Conservation (phyloP, 2,113 vertebrate genomes). For the Vulpes lagopus region DNA sequence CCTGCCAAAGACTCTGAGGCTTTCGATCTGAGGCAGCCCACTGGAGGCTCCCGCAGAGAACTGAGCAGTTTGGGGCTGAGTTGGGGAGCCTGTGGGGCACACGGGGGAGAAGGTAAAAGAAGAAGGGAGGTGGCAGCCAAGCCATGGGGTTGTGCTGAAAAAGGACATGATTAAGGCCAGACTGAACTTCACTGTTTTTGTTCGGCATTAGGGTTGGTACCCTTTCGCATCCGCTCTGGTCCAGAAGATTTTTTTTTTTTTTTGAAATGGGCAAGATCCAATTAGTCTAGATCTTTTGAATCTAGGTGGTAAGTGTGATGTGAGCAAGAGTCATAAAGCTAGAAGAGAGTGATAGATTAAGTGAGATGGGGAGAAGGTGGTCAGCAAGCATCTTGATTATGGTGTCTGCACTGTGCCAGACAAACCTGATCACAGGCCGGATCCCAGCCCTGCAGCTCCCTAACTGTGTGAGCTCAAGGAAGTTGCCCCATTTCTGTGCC, state of each 20-base stretch:
- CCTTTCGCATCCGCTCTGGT: background rate
- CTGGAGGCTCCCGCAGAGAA: background rate
- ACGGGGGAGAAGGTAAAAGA: background rate
- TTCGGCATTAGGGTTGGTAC: background rate
- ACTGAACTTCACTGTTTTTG: background rate
- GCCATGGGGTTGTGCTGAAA: background rate
- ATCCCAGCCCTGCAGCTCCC: background rate
- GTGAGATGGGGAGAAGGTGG: background rate
- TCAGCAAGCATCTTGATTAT: background rate
- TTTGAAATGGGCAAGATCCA: background rate
- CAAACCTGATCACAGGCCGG: background rate
- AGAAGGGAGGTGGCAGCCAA: background rate
- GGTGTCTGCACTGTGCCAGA: background rate
- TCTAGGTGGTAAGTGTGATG: background rate
- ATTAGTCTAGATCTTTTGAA: background rate
- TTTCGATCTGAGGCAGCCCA: background rate
- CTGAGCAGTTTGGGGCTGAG: background rate
- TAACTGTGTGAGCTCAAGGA: background rate
- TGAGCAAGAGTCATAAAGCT: background rate
- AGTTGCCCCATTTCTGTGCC: background rate
- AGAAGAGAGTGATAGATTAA: background rate
- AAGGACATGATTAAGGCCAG: background rate
- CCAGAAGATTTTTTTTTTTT: background rate
- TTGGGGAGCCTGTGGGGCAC: background rate
- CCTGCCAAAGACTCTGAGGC: background rate